Percentiles rank a stretch among this genome's conserved stretches.
Evolutionary conservation across 2,888 invertebrate species (phyloP).

Genomic region (Agonopterix arenella): DNA sequence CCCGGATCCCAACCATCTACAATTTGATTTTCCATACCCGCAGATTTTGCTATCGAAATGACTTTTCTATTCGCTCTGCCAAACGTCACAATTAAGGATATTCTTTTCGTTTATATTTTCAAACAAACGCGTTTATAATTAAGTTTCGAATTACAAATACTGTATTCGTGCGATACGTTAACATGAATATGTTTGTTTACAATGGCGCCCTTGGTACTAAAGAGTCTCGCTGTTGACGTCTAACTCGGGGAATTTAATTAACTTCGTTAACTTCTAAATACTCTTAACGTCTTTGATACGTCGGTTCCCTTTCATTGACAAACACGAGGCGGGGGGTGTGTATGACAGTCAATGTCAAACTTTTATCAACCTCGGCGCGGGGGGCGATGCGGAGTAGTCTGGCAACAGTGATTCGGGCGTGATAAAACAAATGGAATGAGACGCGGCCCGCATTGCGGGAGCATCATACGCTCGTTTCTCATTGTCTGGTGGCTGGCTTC

Average conservation of each 20-base stretch:
- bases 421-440: constrained; percentile 69
- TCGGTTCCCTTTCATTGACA: constrained; percentile 64
- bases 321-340: constrained; percentile 54
- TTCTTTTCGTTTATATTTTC: constrained; percentile 26
- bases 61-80: constrained; percentile 7
- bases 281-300: constrained; percentile 75
- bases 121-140: constrained; percentile 51
- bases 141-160: constrained; percentile 50
- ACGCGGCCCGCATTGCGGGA: constrained; percentile 64
- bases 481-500: constrained; percentile 61
- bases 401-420: constrained; percentile 69
- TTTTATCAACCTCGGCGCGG: constrained; percentile 53
- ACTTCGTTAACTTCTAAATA: constrained; percentile 76
- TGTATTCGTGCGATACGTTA: constrained; percentile 63
- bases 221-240: constrained; percentile 61
- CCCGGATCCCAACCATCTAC: constrained; percentile 31
- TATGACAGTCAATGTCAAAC: constrained; percentile 67
- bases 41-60: constrained; percentile 5
- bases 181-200: constrained; percentile 70
- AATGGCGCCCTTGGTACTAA: constrained; percentile 66
- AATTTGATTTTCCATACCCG: constrained; percentile 46
- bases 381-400: constrained; percentile 50
- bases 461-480: constrained; percentile 70
- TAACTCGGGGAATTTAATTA: constrained; percentile 73
- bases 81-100: constrained; percentile 18